Base-by-base conservation (phyloP, 2,797 vertebrate genomes). In the Synaphobranchus kaupii region DNA sequence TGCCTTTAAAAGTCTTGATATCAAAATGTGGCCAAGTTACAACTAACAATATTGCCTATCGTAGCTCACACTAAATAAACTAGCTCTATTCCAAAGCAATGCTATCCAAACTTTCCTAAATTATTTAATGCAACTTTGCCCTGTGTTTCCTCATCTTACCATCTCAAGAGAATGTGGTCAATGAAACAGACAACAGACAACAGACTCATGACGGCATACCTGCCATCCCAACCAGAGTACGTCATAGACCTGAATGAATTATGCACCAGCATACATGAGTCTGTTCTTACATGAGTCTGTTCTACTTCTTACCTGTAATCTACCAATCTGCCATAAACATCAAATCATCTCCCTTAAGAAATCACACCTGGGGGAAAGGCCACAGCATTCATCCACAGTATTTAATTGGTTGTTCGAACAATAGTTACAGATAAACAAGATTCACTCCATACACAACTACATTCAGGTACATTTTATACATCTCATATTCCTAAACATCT, bases 361-460 rank as follows among this genome's bases (percentile, higher is more conserved):
- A 73, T 73, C 39, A 25, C 73, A 78, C 31, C 39, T 1, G 17
- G 20, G 20, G 39, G 39, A 47, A 76, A 13, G 0, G 47, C 20
- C 34, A 47, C 17, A 22, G 73, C 17, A 13, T 78, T 78, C 39
- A 44, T 78, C 39, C 73, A 44, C 34, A 78, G 68, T 73, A 73
- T 73, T 73, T 73, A 73, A 73, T 73, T 73, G 68, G 28, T 73
- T 73, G 68, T 39, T 39, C 31, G 28, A 34, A 73, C 68, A 73
- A 73, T 73, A 73, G 68, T 31, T 73, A 73, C 68, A 73, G 68
- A 66, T 66, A 66, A 66, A 66, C 60, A 66, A 66, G 60, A 73
- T 73, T 73, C 68, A 73, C 68, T 73, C 68, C 68, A 73, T 73
- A 73, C 31, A 73, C 68, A 73, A 73, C 68, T 73, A 73, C 68